Evolutionary conservation across 37 sponge, comb jelly and placozoan genomes (phyloP).

Genomic region (Ianthella basta): DNA sequence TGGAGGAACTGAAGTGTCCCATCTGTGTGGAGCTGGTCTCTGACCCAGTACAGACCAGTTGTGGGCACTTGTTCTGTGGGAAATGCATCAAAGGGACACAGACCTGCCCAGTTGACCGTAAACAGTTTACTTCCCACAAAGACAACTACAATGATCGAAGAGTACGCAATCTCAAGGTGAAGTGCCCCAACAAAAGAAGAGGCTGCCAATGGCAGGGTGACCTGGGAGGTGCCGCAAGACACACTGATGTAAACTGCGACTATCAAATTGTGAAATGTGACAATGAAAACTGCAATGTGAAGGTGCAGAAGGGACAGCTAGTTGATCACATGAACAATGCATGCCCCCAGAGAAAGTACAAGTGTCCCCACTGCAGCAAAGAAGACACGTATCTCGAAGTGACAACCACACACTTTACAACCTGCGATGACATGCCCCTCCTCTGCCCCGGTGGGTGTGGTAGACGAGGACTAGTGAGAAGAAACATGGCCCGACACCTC

Average conservation of each 20-base stretch:
- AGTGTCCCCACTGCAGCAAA: slow-evolving; percentile 22
- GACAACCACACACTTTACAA: background rate
- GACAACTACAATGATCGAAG: too few species aligned
- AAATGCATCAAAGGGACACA: too few species aligned
- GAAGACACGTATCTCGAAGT: background rate
- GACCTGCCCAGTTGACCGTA: too few species aligned
- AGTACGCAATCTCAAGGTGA: too few species aligned
- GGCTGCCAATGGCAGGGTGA: too few species aligned
- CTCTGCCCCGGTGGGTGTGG: slow-evolving; percentile 21
- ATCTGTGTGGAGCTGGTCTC: too few species aligned
- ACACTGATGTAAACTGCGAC: background rate
- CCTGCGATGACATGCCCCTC: slow-evolving; percentile 5
- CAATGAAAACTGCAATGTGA: background rate
- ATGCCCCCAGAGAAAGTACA: background rate
- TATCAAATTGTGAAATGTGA: slow-evolving; percentile 4
- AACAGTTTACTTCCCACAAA: too few species aligned
- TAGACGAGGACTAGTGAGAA: background rate
- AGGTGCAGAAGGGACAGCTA: background rate
- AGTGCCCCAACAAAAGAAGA: too few species aligned
- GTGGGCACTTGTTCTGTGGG: too few species aligned
- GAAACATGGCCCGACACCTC: slow-evolving; percentile 30
- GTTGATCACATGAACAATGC: background rate
- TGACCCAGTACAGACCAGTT: too few species aligned
- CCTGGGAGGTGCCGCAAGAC: too few species aligned
- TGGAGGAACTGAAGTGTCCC: too few species aligned